These are phyloP conservation scores for Eupsilia transversa DNA, from an alignment of 2,888 invertebrate genomes.

Conservation along the genomic window DNA sequence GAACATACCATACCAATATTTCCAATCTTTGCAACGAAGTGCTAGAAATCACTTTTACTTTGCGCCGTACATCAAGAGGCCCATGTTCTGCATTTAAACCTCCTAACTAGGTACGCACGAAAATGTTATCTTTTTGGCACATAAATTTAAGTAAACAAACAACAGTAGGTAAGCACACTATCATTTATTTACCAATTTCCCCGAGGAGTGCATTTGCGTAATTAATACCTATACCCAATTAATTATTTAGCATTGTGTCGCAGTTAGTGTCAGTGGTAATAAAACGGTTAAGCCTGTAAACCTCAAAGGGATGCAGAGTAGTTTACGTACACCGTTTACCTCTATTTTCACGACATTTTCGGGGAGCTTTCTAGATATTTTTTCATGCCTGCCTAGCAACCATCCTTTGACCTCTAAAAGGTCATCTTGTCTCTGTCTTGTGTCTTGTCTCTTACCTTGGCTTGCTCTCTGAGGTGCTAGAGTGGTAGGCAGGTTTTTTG, in stretches of 20 bases:
- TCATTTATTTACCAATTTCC: slow-evolving; percentile 39
- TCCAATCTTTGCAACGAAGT: not conserved
- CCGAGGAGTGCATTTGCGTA: slow-evolving; percentile 46
- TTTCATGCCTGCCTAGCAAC: not conserved
- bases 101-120: too few relatives aligned
- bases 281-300: slow-evolving; percentile 35
- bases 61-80: too few relatives aligned
- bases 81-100: not conserved
- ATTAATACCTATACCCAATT: slow-evolving; percentile 51
- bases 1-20: not conserved
- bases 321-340: slow-evolving; percentile 1
- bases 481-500: not conserved
- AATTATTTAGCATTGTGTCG: slow-evolving; percentile 30
- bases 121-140: not conserved
- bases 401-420: not conserved
- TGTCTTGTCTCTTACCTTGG: not conserved
- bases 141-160: slow-evolving; percentile 13
- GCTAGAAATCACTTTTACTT: not conserved
- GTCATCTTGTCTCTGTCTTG: not conserved
- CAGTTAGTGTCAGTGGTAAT: slow-evolving; percentile 30
- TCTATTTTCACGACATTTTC: slow-evolving; percentile 15
- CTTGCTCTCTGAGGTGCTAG: not conserved
- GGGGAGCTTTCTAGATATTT: not conserved
- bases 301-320: slow-evolving; percentile 25
- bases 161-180: slow-evolving; percentile 1